phyloP scores from a whole-genome alignment of 2,888 invertebrate species.

The Arrhopalites spinosus region DNA sequence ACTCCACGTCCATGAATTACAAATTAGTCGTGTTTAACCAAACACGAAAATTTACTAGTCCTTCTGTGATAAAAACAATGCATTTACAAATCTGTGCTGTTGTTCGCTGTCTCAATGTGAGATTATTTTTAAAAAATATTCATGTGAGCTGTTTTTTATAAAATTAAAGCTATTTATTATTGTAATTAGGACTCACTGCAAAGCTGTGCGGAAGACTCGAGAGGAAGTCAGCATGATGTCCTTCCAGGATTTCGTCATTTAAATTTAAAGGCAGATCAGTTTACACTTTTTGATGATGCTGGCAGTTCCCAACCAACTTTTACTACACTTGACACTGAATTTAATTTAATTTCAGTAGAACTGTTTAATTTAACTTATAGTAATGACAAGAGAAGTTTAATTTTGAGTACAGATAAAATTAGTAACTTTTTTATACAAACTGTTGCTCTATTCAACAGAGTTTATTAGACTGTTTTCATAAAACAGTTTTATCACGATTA shows the following conservation, averaged over 20 bases:
- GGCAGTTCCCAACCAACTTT: constrained; percentile 24
- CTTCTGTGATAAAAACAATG: constrained; percentile 9
- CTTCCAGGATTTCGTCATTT: constrained; percentile 46
- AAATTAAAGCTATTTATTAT: too few species aligned
- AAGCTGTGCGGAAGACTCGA: constrained; percentile 56
- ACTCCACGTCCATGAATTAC: neutral
- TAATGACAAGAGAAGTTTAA: neutral
- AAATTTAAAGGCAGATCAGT: constrained; percentile 3
- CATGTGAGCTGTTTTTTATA: too few species aligned
- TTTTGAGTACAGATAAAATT: neutral
- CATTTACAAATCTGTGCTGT: constrained; percentile 58
- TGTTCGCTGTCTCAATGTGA: constrained; percentile 57
- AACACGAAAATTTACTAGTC: constrained; percentile 20
- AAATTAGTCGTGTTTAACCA: constrained; percentile 26
- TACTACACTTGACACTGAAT: constrained; percentile 46
- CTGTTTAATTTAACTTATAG: constrained; percentile 35
- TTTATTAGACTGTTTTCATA: too few species aligned
- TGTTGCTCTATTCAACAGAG: constrained; percentile 19
- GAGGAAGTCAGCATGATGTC: neutral
- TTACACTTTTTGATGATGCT: constrained; percentile 19
- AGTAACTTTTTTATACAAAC: constrained; percentile 13
- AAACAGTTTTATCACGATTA: too few species aligned
- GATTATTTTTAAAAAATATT: too few species aligned
- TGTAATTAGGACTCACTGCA: too few species aligned
- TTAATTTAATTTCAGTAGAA: constrained; percentile 46